phyloP scores from a whole-genome alignment of 2,113 vertebrate species.

The Elgaria multicarinata region DNA sequence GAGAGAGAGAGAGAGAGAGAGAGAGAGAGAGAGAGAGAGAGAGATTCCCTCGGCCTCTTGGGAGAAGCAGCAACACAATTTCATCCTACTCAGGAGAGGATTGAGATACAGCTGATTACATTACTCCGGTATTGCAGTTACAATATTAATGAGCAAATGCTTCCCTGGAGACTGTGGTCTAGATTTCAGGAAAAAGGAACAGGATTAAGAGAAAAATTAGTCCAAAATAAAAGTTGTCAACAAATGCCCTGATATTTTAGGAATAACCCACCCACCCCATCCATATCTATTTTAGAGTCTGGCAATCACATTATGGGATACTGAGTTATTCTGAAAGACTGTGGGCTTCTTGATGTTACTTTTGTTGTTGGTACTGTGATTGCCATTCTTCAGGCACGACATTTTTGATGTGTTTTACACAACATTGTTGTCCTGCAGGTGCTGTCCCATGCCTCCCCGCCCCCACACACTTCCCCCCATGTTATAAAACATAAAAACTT shows the following conservation, averaged over 20 bases:
- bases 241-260: slow-evolving; percentile 18
- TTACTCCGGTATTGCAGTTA: slow-evolving; percentile 47
- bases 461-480: no score
- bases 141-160: slow-evolving; percentile 41
- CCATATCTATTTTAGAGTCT: not conserved
- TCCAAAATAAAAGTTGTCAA: not conserved
- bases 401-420: no score
- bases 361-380: no score
- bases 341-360: no score
- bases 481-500: no score
- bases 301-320: not conserved
- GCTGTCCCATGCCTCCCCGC: no score
- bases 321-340: not conserved
- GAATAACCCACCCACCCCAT: slow-evolving; percentile 21
- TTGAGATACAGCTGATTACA: slow-evolving; percentile 53
- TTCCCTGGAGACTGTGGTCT: slow-evolving; percentile 23
- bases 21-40: no score
- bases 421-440: no score
- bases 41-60: slow-evolving; percentile 44
- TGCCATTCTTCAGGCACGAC: no score
- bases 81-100: slow-evolving; percentile 43
- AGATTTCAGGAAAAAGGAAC: slow-evolving; percentile 28
- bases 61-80: slow-evolving; percentile 45
- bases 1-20: no score
- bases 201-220: slow-evolving; percentile 7